phyloP scores from a whole-genome alignment of 2,797 vertebrate genomes.

The Phataginus tricuspis region DNA sequence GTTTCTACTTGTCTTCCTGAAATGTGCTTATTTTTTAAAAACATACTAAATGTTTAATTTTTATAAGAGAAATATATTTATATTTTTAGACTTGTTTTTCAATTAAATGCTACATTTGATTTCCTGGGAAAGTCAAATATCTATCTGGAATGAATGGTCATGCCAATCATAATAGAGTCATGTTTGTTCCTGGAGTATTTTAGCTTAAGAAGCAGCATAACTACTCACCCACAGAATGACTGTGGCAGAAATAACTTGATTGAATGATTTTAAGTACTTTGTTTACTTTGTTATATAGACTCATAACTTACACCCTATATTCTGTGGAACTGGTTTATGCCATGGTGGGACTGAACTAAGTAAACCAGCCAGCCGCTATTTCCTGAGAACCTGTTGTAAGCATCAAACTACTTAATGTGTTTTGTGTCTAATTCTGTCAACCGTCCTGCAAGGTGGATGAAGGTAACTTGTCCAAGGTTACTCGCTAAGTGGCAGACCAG shows the following conservation, averaged over 20 bases:
- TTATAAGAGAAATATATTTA: background rate
- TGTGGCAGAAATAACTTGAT: background rate
- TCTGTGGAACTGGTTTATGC: background rate
- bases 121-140: background rate
- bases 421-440: background rate
- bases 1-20: background rate
- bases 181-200: background rate
- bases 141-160: background rate
- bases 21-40: background rate
- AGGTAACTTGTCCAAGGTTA: conserved; percentile 24
- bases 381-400: background rate
- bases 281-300: background rate
- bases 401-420: background rate
- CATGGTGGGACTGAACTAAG: background rate
- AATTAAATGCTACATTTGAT: background rate
- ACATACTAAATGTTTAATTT: no score
- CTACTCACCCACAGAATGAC: background rate
- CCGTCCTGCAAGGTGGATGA: background rate
- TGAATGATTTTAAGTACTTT: conserved; percentile 27
- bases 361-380: background rate
- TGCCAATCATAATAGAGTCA: background rate
- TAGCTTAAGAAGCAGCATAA: background rate
- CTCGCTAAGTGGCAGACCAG: conserved; percentile 44
- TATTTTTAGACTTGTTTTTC: background rate
- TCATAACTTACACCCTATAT: background rate